Conservation (phyloP, 2,113 vertebrate species). For the Pterophyllum scalare region DNA sequence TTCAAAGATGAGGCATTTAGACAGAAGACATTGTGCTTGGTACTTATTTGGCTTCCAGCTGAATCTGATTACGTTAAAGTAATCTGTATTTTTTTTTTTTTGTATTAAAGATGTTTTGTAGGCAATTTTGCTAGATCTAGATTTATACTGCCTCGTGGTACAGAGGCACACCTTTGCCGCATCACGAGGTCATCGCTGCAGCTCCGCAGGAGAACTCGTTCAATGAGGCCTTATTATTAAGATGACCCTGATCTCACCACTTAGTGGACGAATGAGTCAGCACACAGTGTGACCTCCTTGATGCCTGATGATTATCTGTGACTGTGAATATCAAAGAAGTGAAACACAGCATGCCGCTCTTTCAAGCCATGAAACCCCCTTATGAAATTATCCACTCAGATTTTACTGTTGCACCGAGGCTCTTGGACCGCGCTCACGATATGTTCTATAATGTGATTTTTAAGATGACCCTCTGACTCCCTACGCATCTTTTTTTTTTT, state of each 20-base stretch:
- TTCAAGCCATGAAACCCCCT: neutral
- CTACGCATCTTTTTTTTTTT: too few species aligned
- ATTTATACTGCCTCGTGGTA: neutral
- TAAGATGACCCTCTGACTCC: neutral
- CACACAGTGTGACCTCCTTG: constrained; percentile 5
- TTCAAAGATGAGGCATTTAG: neutral
- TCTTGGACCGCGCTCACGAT: neutral
- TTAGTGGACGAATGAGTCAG: constrained; percentile 43
- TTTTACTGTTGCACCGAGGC: neutral
- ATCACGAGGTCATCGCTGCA: constrained; percentile 23
- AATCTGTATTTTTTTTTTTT: neutral
- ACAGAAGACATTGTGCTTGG: neutral
- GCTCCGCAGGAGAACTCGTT: constrained; percentile 6
- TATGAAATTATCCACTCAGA: constrained; percentile 17
- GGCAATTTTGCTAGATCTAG: neutral
- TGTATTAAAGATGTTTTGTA: neutral
- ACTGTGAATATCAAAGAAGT: constrained; percentile 40
- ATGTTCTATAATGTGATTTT: neutral
- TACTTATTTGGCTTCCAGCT: neutral
- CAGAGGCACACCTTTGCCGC: neutral
- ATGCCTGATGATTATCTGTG: constrained; percentile 27
- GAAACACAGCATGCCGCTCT: constrained; percentile 10
- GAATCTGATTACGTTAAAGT: neutral
- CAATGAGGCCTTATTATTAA: constrained; percentile 11
- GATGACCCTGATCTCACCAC: constrained; percentile 39